Percentiles rank a stretch among this genome's conserved stretches.
Evolutionary conservation across 2,888 invertebrate genomes (phyloP).

Genomic region (Allophyes oxyacanthae): DNA sequence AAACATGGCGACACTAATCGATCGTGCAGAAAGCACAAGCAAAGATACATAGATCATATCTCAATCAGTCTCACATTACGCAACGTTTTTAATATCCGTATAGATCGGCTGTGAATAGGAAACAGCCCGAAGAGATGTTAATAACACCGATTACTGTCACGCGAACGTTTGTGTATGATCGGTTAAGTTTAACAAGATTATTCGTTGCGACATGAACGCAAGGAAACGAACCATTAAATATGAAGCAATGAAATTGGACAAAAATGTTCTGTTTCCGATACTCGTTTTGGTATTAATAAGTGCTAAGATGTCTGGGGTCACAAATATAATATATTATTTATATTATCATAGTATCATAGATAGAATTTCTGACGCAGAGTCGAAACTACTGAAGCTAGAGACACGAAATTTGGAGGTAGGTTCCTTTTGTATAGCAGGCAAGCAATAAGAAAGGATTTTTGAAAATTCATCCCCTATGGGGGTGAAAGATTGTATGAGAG

Average conservation of each 20-base stretch:
- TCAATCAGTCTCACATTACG: constrained; percentile 23
- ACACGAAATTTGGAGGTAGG: no score
- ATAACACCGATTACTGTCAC: constrained; percentile 46
- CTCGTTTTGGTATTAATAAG: no score
- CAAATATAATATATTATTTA: no score
- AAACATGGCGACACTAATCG: not conserved
- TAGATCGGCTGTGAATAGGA: constrained; percentile 37
- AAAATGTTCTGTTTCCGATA: constrained; percentile 4
- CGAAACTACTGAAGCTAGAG: no score
- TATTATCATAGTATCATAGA: no score
- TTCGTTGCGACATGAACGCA: constrained; percentile 15
- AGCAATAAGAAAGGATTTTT: no score
- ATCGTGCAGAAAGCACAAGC: not conserved
- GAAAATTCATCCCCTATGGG: no score
- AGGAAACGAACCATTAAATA: constrained; percentile 1
- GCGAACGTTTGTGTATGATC: constrained; percentile 22
- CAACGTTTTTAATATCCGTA: constrained; percentile 44
- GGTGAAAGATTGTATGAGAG: no score
- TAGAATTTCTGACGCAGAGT: no score
- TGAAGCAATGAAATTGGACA: constrained; percentile 6
- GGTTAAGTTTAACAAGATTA: constrained; percentile 16
- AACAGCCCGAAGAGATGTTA: constrained; percentile 33
- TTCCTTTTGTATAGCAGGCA: no score
- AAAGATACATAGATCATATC: constrained; percentile 5
- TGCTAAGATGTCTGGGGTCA: no score